Base-by-base conservation (phyloP, 2,888 invertebrate genomes). In the Ophion obscuratus region DNA sequence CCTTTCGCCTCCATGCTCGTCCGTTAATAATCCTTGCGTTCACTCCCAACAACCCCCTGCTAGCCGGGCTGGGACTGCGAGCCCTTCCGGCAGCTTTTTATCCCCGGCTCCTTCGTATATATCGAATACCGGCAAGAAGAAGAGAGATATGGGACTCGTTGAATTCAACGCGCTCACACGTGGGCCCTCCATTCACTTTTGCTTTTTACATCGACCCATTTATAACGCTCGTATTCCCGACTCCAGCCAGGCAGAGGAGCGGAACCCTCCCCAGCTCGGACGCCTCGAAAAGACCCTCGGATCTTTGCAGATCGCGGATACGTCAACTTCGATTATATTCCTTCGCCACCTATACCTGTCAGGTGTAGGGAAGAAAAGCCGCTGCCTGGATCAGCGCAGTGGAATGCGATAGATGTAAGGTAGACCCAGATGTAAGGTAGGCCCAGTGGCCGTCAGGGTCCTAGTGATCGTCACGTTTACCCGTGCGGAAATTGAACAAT, bases 291-390 rank as follows among this genome's bases (percentile, higher is more conserved):
- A 1, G 11, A 10, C 3, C 6, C 10, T 62, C 62, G 11, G 62
- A 62, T 27, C 62, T 24, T 27, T 53, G 4, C 53, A 53, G 14
- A 53, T 14, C 11, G 36, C 36, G 36, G 36, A 36, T 36, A 5
- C 36, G 0, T 5, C 36, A 36, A 36, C 36, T 36, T 36, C 36
- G 36, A 36, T 64, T 2, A 77, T 70, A 82, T 81, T 78, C 70
- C 71, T 70, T 86, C 84, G 80, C 83, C 74, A 36, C 57, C 11
- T 24, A 17, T 78, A 73, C 70, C 83, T 84, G 83, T 78, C 86
- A 76, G 88, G 87, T 86, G 86, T 83, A 86, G 87, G 76, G 83
- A 83, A 85, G 6, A 10, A 67, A 74, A 40, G 40, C 62, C 57
- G 20, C 57, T 14, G 64, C 71, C 53, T 44, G 57, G 66, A 81